Evolutionary conservation across 2,797 vertebrate species (phyloP), one percentile per base, ranked within the genome.

Genomic region (Mico argentatus): DNA sequence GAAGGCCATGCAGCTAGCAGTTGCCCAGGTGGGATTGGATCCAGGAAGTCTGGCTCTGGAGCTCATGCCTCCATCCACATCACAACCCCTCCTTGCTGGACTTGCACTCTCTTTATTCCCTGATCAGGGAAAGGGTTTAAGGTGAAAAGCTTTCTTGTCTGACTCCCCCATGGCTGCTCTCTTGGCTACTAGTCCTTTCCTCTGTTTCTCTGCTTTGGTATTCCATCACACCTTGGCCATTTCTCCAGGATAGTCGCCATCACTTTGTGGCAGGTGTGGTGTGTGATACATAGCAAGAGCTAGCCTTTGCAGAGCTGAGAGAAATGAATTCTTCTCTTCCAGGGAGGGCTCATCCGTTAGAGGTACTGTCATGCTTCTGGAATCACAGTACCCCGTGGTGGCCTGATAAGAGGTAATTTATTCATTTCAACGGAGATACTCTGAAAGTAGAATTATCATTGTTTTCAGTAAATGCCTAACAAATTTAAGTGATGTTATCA

Each of bases 401-500:
- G 14, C 46, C 91, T 75, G 44, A 61, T 27, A 82, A 88, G 73
- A 88, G 26, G 36, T 72, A 72, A 91, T 52, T 89, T 46, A 59
- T 70, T 70, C n/a, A 14, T 48, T 44, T 61, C 30, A 61, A 26
- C 44, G 30, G 52, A 82, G 52, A 41, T 64, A 15, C 20, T 39
- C 50, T 76, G 48, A 72, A 82, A 75, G 52, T 44, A 80, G 33
- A 87, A 91, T 93, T 46, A 84, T 79, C 57, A 36, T 50, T 89
- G 64, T 93, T 96, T 92, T 76, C 33, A 33, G 48, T 33, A 61
- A 90, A 93, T 59, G n/a, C 55, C 57, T 91, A 50, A 59, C 83
- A 41, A 80, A 86, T 94, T 91, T 57, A 50, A 81, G 41, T 83
- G 70, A 52, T 20, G 30, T 75, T 93, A 80, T 72, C 80, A 81